A percentile compares a stretch with the other conserved stretches of the same genome.
Conservation (phyloP, 1,140 invertebrate genomes). For the Adoxophyes honmai region DNA sequence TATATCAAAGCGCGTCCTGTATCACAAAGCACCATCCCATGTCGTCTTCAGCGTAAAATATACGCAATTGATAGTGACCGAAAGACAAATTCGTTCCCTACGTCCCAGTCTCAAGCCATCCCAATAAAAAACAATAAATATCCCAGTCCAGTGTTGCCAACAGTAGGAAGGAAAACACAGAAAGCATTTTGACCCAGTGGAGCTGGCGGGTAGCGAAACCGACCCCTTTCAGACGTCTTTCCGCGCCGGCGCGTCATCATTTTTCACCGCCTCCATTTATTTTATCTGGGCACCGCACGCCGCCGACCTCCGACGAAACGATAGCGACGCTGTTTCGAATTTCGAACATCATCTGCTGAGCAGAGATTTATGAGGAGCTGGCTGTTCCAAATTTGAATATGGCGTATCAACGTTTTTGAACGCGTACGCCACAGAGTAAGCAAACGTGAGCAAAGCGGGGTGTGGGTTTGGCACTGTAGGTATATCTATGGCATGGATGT, state of each 20-base stretch:
- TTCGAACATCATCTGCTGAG: constrained; percentile 66
- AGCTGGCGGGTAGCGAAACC: constrained; percentile 34
- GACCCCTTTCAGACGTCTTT: constrained; percentile 59
- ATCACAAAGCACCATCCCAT: too few relatives aligned
- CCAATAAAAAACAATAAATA: constrained; percentile 4
- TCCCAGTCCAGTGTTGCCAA: background rate
- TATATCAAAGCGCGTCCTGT: too few relatives aligned
- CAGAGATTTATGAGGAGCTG: constrained; percentile 64
- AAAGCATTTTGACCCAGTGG: constrained; percentile 36
- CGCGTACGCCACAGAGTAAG: too few relatives aligned
- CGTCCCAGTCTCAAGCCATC: too few relatives aligned
- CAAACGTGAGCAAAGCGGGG: too few relatives aligned
- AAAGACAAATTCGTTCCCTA: too few relatives aligned
- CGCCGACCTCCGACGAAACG: constrained; percentile 39
- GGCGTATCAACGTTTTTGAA: constrained; percentile 28
- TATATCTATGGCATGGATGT: too few relatives aligned
- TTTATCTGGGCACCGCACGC: constrained; percentile 67
- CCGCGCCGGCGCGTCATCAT: constrained; percentile 59
- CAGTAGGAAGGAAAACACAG: constrained; percentile 24
- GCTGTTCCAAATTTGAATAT: constrained; percentile 51
- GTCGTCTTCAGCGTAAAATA: too few relatives aligned
- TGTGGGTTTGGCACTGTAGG: too few relatives aligned
- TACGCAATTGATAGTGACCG: too few relatives aligned
- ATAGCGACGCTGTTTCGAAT: constrained; percentile 45
- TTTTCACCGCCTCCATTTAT: constrained; percentile 71